phyloP scores from a whole-genome alignment of 2,888 invertebrate species.

The Ophion ellenae region DNA sequence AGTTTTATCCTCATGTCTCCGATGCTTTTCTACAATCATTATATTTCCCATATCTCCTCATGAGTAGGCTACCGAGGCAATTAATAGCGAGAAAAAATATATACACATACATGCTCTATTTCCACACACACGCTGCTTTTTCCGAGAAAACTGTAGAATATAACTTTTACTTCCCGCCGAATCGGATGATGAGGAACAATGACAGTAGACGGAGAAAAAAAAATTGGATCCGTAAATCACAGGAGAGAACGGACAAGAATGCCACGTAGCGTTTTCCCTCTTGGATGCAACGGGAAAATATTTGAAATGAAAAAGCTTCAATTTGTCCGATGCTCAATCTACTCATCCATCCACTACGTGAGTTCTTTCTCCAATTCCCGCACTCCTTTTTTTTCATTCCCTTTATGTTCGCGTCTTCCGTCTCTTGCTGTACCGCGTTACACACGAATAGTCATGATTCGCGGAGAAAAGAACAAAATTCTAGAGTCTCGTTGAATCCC shows the following conservation, averaged over 20 bases:
- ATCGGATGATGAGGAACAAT: constrained; percentile 37
- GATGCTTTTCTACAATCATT: neutral
- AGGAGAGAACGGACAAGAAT: constrained; percentile 16
- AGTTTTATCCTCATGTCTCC: neutral
- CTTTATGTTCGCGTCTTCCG: constrained; percentile 7
- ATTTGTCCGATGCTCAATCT: constrained; percentile 57
- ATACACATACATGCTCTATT: neutral
- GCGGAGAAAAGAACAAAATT: constrained; percentile 28
- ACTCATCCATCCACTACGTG: constrained; percentile 60
- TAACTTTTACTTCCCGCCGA: neutral
- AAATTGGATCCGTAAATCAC: neutral
- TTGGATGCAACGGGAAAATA: constrained; percentile 23
- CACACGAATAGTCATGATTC: constrained; percentile 45
- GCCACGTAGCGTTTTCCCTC: neutral
- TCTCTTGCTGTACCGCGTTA: constrained; percentile 38
- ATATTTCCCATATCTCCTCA: neutral
- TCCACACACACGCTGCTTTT: neutral
- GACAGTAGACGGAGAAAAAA: neutral
- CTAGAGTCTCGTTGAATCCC: constrained; percentile 51
- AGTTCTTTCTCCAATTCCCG: constrained; percentile 34
- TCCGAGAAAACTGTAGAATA: neutral
- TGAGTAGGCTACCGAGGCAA: neutral
- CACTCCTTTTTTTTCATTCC: constrained; percentile 30
- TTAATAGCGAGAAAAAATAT: neutral
- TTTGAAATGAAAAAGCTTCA: constrained; percentile 58